phyloP scores from a whole-genome alignment of 2,888 invertebrate genomes.

The Drosophila buzzatii region DNA sequence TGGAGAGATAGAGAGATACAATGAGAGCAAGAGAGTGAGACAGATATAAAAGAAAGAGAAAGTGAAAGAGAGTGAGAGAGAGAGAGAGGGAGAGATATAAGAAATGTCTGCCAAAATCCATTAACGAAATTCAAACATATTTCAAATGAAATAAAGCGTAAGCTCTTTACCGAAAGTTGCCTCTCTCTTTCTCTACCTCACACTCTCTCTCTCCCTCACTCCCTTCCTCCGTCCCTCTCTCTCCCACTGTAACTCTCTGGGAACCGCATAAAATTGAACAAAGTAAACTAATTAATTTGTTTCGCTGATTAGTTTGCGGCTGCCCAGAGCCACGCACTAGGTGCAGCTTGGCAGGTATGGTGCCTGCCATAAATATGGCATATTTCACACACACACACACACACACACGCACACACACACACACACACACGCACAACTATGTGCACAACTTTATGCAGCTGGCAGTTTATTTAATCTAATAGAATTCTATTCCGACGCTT shows the following conservation, averaged over 20 bases:
- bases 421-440: neutral
- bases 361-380: slow-evolving; percentile 14
- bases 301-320: slow-evolving; percentile 44
- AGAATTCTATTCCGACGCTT: slow-evolving; percentile 46
- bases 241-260: neutral
- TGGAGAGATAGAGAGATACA: too few species aligned
- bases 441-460: slow-evolving; percentile 55
- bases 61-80: neutral
- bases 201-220: neutral
- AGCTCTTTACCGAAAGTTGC: neutral
- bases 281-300: slow-evolving; percentile 69
- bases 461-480: slow-evolving; percentile 74
- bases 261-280: slow-evolving; percentile 28
- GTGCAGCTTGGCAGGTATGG: slow-evolving; percentile 4
- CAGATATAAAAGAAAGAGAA: too few species aligned
- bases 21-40: too few species aligned
- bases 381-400: slow-evolving; percentile 13
- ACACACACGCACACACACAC: slow-evolving; percentile 10
- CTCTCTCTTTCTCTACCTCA: neutral
- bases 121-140: too few species aligned
- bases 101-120: too few species aligned
- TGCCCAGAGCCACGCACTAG: slow-evolving; percentile 31
- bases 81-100: neutral
- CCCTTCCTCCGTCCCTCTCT: neutral
- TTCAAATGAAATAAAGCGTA: neutral